Evolutionary conservation across 2,888 invertebrate genomes (phyloP).

Genomic region (Xestia rhomboidea): DNA sequence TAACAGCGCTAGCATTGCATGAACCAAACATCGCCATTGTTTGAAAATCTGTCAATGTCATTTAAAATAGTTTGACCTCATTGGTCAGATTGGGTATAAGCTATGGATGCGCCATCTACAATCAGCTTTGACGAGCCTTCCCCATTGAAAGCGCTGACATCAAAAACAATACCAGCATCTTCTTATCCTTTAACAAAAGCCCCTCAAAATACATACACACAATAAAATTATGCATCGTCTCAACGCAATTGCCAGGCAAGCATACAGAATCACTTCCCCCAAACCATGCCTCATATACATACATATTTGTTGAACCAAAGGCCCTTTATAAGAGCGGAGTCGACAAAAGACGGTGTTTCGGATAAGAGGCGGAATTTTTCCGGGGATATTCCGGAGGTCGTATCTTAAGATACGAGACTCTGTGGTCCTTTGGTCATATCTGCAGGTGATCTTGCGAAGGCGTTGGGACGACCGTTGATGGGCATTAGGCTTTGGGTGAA

Average conservation of each 20-base stretch:
- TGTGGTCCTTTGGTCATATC: slow-evolving; percentile 44
- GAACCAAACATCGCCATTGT: too few relatives aligned
- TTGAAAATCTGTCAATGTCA: too few relatives aligned
- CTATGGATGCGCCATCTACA: too few relatives aligned
- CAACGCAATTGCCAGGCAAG: slow-evolving; percentile 51
- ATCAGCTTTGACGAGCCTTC: too few relatives aligned
- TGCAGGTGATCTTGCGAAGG: slow-evolving; percentile 55
- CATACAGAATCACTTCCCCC: slow-evolving; percentile 48
- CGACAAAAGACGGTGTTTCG: slow-evolving; percentile 56
- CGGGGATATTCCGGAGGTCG: slow-evolving; percentile 31
- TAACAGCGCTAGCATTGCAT: too few relatives aligned
- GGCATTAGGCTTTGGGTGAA: slow-evolving; percentile 26
- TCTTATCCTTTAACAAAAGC: slow-evolving; percentile 17
- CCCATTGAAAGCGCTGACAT: slow-evolving; percentile 2
- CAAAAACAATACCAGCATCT: slow-evolving; percentile 1
- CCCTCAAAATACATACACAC: slow-evolving; percentile 27
- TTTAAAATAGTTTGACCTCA: too few relatives aligned
- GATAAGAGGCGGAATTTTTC: slow-evolving; percentile 49
- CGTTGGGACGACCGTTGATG: slow-evolving; percentile 44
- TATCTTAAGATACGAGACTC: slow-evolving; percentile 30
- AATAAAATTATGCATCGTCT: slow-evolving; percentile 53
- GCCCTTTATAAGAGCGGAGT: slow-evolving; percentile 47
- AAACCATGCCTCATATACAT: slow-evolving; percentile 39
- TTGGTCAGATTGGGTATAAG: too few relatives aligned
- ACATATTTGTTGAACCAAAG: slow-evolving; percentile 37